These are phyloP conservation scores for Syrmaticus mikado DNA, from an alignment of 2,113 vertebrate genomes.

Conservation along the genomic window DNA sequence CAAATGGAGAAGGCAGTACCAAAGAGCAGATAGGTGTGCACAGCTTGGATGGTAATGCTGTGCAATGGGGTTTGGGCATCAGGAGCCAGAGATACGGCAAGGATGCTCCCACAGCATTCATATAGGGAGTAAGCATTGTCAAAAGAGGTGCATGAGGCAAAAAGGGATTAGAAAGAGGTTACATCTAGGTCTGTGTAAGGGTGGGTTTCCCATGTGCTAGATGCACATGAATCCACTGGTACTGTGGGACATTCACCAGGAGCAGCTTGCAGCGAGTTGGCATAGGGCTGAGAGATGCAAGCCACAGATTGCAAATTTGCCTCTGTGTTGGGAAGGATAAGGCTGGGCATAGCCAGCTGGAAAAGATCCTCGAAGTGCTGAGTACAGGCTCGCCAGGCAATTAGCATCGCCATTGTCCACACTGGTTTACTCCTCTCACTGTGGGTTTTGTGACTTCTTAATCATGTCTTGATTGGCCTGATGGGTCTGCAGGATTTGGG, in stretches of 20 bases:
- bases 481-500: background rate
- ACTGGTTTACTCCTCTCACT: background rate
- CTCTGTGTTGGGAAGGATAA: background rate
- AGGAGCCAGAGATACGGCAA: no score
- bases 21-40: no score
- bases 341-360: background rate
- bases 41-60: no score
- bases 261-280: background rate
- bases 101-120: no score
- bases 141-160: background rate
- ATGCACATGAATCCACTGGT: rapidly evolving
- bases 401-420: rapidly evolving
- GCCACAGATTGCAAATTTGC: background rate
- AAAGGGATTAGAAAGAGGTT: background rate
- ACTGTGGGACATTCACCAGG: rapidly evolving
- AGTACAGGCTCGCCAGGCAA: background rate
- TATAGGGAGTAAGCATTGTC: background rate
- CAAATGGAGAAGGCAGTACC: no score
- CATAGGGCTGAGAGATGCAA: background rate
- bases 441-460: background rate
- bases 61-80: no score
- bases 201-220: background rate
- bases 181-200: background rate
- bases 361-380: background rate
- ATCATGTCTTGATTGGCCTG: background rate